Evolutionary conservation across 2,113 vertebrate species (phyloP).

Genomic region (Callionymus lyra): DNA sequence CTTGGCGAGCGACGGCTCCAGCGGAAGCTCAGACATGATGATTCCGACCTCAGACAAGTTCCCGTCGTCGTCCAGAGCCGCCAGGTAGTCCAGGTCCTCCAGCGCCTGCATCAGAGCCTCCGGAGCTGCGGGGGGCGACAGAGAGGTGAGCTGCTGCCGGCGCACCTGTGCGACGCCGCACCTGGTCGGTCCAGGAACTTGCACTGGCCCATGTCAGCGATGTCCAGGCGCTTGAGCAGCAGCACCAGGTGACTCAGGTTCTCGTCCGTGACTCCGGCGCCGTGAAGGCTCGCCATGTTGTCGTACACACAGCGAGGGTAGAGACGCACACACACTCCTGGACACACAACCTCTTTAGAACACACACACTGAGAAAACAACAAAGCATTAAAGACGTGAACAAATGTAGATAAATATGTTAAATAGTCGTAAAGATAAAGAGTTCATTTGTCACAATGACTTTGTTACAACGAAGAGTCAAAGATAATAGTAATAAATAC

Average conservation of each 20-base stretch:
- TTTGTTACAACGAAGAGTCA: too few relatives aligned
- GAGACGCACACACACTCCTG: constrained; percentile 83
- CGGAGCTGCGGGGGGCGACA: constrained; percentile 68
- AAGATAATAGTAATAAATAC: too few relatives aligned
- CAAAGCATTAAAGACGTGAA: too few relatives aligned
- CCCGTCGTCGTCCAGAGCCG: constrained; percentile 80
- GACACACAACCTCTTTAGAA: not conserved
- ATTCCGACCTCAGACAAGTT: constrained; percentile 91
- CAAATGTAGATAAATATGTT: too few relatives aligned
- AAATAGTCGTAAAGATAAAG: too few relatives aligned
- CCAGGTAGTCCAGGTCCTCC: constrained; percentile 88
- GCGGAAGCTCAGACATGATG: constrained; percentile 90
- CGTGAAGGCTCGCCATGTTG: constrained; percentile 72
- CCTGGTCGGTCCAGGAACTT: constrained; percentile 84
- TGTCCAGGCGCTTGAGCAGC: constrained; percentile 83
- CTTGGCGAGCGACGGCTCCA: constrained; percentile 84
- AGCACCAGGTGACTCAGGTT: constrained; percentile 81
- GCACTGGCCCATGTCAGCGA: constrained; percentile 78
- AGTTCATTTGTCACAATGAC: too few relatives aligned
- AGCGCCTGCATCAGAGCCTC: constrained; percentile 87
- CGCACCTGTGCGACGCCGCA: too few relatives aligned
- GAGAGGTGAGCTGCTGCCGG: too few relatives aligned
- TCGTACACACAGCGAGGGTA: constrained; percentile 74
- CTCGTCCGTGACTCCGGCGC: constrained; percentile 76
- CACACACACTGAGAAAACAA: not conserved